Percentiles rank a stretch among this genome's conserved stretches.
Conservation (phyloP, 2,113 vertebrate genomes). For the Bombycilla garrulus region DNA sequence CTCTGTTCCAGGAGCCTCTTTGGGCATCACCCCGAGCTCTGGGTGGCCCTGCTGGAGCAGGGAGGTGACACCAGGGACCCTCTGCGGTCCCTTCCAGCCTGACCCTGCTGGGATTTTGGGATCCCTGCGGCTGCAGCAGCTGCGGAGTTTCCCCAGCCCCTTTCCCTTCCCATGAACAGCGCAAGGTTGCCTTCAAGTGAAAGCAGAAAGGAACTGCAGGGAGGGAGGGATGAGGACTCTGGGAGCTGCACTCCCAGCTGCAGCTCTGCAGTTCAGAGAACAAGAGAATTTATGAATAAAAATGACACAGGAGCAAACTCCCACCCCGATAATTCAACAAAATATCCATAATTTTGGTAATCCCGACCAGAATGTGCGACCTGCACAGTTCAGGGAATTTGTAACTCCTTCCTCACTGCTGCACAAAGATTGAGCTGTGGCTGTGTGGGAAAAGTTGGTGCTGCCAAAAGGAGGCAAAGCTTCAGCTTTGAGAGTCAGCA, state of each 20-base stretch:
- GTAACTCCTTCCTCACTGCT: not conserved
- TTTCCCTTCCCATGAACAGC: not conserved
- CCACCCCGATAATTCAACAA: not conserved
- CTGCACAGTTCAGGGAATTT: not conserved
- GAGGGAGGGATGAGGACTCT: not conserved
- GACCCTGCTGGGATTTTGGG: not conserved
- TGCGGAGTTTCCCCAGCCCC: not conserved
- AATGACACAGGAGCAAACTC: not conserved
- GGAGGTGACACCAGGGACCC: not conserved
- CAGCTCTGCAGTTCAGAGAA: not conserved
- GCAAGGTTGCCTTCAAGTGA: slow-evolving; percentile 75
- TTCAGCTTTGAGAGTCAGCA: accelerated
- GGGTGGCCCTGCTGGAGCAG: not conserved
- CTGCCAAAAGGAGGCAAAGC: not conserved
- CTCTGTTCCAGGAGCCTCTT: not conserved
- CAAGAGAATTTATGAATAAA: not conserved
- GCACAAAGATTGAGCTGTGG: accelerated
- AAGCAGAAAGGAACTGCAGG: slow-evolving; percentile 60
- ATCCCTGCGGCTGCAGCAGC: not conserved
- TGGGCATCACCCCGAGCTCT: not conserved
- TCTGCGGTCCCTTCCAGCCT: not conserved
- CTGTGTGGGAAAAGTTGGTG: not conserved
- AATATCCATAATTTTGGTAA: not conserved
- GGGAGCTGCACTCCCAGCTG: not conserved
- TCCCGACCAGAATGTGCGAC: not conserved